A percentile compares a stretch with the other conserved stretches of the same genome.
Evolutionary conservation across 2,797 vertebrate species (phyloP).

Genomic region (Chelon auratus): DNA sequence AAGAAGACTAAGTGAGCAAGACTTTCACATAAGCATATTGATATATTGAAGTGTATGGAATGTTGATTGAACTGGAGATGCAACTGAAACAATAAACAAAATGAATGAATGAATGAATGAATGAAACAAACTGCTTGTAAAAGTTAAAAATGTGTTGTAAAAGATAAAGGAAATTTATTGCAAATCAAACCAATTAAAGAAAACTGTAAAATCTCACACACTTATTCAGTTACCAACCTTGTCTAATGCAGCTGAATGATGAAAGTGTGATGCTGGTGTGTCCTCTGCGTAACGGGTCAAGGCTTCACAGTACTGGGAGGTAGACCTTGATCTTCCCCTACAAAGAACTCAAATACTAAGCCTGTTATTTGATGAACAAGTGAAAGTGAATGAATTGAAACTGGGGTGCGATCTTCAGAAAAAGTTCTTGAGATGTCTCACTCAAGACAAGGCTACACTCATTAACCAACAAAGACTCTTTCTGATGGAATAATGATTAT

Average conservation of each 20-base stretch:
- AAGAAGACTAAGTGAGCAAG: neutral
- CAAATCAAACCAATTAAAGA: too few species aligned
- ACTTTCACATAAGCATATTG: neutral
- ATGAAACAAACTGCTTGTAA: too few species aligned
- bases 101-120: too few species aligned
- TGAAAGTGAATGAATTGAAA: too few species aligned
- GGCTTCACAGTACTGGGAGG: too few species aligned
- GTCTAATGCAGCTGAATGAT: too few species aligned
- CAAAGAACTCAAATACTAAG: neutral
- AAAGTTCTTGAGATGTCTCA: neutral
- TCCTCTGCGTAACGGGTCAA: neutral
- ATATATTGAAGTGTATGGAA: neutral
- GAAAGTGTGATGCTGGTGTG: too few species aligned
- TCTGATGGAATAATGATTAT: neutral
- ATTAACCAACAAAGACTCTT: neutral
- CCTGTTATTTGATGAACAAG: neutral
- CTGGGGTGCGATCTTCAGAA: neutral
- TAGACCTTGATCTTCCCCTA: slow-evolving; percentile 1
- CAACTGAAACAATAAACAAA: neutral
- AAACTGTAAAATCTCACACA: too few species aligned
- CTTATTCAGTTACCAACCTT: too few species aligned
- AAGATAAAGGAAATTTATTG: too few species aligned
- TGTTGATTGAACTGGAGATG: slow-evolving; percentile 3
- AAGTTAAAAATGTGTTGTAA: too few species aligned
- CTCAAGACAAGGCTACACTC: slow-evolving; percentile 1